Conservation (phyloP, 2,888 invertebrate species). For the Catotricha subobsoleta region DNA sequence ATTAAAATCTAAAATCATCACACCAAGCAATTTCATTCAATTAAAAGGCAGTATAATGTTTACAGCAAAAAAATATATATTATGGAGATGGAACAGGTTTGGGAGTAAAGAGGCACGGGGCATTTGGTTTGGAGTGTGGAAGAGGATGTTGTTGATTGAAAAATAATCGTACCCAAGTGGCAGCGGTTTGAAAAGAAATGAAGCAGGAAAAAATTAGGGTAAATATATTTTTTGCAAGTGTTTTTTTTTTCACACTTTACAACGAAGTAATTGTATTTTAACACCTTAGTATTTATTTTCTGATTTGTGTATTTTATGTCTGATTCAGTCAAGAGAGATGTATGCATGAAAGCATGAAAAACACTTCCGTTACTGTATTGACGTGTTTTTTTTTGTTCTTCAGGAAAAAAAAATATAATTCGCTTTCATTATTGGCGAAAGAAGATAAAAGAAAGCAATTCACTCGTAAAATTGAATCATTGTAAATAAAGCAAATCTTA, state of each 20-base stretch:
- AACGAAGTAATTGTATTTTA: constrained; percentile 4
- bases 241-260: neutral
- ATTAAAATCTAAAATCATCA: constrained; percentile 1
- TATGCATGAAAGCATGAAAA: neutral
- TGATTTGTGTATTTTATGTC: neutral
- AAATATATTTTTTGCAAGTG: neutral
- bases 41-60: constrained; percentile 2
- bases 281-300: constrained; percentile 1
- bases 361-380: too few species aligned
- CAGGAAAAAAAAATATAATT: too few species aligned
- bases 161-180: constrained; percentile 8
- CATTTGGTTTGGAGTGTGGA: neutral
- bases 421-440: too few species aligned
- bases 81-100: too few species aligned
- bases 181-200: constrained; percentile 4
- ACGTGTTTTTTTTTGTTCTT: too few species aligned
- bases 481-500: too few species aligned
- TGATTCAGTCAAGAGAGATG: neutral
- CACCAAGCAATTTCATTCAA: constrained; percentile 2
- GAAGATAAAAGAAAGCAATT: too few species aligned
- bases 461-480: too few species aligned
- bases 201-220: neutral
- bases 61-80: too few species aligned
- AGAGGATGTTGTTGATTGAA: constrained; percentile 7
- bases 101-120: too few species aligned